These are phyloP conservation scores for Tribolium castaneum DNA, from an alignment of 1,140 invertebrate genomes.

Conservation along the genomic window DNA sequence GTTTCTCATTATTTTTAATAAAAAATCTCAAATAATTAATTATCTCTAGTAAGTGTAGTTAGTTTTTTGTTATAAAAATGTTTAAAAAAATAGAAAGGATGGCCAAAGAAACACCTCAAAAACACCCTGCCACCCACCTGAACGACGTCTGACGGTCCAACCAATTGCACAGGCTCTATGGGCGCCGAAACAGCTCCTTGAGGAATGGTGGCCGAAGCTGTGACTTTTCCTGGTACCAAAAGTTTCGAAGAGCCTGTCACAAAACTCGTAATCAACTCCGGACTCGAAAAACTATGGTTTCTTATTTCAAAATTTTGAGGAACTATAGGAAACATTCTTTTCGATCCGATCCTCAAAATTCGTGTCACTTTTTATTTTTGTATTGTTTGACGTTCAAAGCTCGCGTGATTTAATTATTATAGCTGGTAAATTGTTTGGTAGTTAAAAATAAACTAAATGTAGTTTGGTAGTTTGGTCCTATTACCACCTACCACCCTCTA, in stretches of 20 bases:
- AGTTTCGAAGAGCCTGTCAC: conserved; percentile 54
- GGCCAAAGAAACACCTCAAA: no score
- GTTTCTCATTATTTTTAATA: no score
- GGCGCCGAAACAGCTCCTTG: conserved; percentile 57
- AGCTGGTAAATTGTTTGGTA: conserved; percentile 38
- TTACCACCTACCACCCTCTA: conserved; percentile 45
- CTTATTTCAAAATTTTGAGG: conserved; percentile 32
- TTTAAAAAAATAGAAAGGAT: no score
- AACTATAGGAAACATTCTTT: conserved; percentile 46
- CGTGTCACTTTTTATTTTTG: conserved; percentile 7
- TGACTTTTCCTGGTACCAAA: conserved; percentile 60
- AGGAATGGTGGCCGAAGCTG: conserved; percentile 53
- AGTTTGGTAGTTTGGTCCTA: conserved; percentile 44
- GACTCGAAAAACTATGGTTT: conserved; percentile 9
- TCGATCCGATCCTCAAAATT: not conserved
- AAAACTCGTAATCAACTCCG: conserved; percentile 38
- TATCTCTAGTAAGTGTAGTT: no score
- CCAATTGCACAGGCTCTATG: conserved; percentile 55
- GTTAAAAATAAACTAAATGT: conserved; percentile 47
- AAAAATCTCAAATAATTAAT: no score
- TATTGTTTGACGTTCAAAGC: conserved; percentile 27
- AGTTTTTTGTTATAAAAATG: no score
- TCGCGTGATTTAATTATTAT: conserved; percentile 33
- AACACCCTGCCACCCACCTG: conserved; percentile 49
- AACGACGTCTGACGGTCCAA: conserved; percentile 57